These are phyloP conservation scores for Odontamblyopus lacepedii DNA, from an alignment of 2,797 vertebrate species.

Conservation along the genomic window DNA sequence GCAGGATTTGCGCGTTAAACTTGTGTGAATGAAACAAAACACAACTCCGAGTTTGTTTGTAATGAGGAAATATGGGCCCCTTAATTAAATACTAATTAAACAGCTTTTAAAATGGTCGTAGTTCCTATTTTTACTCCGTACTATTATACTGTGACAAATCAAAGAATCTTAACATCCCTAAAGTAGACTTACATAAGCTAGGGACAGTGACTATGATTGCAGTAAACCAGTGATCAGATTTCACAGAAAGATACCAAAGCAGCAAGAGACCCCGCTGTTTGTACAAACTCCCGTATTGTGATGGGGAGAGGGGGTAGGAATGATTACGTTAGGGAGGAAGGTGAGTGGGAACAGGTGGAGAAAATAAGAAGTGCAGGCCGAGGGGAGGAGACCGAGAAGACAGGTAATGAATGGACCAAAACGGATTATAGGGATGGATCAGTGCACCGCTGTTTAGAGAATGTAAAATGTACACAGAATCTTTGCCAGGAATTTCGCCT, in stretches of 20 bases:
- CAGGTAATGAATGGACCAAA: conserved; percentile 4
- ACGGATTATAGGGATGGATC: not conserved
- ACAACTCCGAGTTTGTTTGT: too few species aligned
- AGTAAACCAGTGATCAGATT: not conserved
- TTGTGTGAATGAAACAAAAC: too few species aligned
- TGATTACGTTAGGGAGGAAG: not conserved
- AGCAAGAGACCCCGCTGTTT: not conserved
- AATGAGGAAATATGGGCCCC: too few species aligned
- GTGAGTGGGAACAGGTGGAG: conserved; percentile 6
- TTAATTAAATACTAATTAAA: too few species aligned
- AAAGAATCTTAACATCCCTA: not conserved
- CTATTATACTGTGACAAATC: not conserved
- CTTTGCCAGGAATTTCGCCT: conserved; percentile 30
- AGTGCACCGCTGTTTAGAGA: conserved; percentile 18
- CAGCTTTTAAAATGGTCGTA: too few species aligned
- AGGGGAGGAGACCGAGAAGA: conserved; percentile 5
- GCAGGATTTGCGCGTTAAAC: too few species aligned
- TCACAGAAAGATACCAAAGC: not conserved
- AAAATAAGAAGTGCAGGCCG: conserved; percentile 6
- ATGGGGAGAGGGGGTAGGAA: not conserved
- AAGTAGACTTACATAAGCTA: not conserved
- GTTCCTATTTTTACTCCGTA: too few species aligned
- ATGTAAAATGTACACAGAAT: conserved; percentile 16
- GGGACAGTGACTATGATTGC: not conserved
- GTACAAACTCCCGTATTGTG: too few species aligned